These are phyloP conservation scores for Onchidella celtica DNA, from an alignment of 2,888 invertebrate species.

Conservation along the genomic window DNA sequence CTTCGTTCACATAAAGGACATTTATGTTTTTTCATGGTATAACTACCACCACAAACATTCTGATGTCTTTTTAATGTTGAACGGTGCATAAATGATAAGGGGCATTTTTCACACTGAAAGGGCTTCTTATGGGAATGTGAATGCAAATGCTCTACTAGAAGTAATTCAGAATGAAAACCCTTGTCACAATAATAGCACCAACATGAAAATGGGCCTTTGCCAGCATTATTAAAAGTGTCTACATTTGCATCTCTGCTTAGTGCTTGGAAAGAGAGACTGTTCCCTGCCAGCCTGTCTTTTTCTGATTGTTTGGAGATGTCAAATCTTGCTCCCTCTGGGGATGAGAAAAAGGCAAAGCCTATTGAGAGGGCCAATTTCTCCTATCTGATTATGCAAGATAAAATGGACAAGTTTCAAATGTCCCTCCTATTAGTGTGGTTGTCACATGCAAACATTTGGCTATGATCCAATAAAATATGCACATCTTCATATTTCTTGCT, in stretches of 20 bases:
- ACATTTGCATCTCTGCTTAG: conserved; percentile 35
- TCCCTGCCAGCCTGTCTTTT: conserved; percentile 24
- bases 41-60: conserved; percentile 48
- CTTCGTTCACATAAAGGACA: conserved; percentile 43
- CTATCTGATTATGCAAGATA: no score
- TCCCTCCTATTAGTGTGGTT: no score
- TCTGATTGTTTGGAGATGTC: conserved; percentile 30
- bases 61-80: conserved; percentile 47
- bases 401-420: no score
- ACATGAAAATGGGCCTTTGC: no score
- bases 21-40: conserved; percentile 35
- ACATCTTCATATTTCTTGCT: no score
- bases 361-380: conserved; percentile 28
- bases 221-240: no score
- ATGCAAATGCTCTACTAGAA: conserved; percentile 38
- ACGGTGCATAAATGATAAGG: conserved; percentile 44
- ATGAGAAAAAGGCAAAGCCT: conserved; percentile 45
- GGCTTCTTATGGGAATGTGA: conserved; percentile 34
- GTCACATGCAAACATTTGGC: no score
- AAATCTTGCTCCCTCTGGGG: conserved; percentile 47
- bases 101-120: conserved; percentile 41
- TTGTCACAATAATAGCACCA: conserved; percentile 48
- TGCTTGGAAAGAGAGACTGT: conserved; percentile 17
- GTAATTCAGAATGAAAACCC: conserved; percentile 41
- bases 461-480: no score